Conservation (phyloP, 2,113 vertebrate species). For the Murina feae region DNA sequence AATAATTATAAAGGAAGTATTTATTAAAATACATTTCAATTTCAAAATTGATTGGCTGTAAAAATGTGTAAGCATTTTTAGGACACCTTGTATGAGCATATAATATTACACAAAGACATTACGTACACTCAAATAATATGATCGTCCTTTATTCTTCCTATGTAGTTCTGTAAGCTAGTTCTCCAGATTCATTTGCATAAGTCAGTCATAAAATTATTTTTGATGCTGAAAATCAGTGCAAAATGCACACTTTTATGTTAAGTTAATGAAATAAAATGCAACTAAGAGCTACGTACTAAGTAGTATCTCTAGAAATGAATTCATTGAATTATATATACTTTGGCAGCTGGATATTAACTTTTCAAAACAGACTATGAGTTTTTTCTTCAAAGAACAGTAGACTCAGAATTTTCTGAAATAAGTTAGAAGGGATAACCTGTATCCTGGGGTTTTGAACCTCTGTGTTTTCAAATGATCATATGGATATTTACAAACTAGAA, state of each 20-base stretch:
- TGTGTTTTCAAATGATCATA: background rate
- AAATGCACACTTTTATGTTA: background rate
- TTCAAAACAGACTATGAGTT: background rate
- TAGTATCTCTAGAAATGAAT: background rate
- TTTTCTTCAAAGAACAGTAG: background rate
- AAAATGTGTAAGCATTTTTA: too few species aligned
- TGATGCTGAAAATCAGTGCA: background rate
- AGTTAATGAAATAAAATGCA: background rate
- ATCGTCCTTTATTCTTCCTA: background rate
- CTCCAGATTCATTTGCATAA: background rate
- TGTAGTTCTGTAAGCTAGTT: background rate
- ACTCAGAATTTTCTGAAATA: background rate
- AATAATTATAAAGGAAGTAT: too few species aligned
- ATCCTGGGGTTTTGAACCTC: background rate
- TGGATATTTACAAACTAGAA: background rate
- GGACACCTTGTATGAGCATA: background rate
- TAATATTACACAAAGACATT: background rate
- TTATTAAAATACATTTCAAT: too few species aligned
- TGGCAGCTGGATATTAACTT: background rate
- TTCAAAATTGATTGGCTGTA: too few species aligned
- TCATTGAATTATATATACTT: background rate
- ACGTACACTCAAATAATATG: background rate
- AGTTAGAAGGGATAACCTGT: background rate
- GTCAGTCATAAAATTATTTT: background rate
- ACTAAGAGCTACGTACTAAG: background rate